Conservation (phyloP, 2,888 invertebrate species). For the Drosophila villosipedis region DNA sequence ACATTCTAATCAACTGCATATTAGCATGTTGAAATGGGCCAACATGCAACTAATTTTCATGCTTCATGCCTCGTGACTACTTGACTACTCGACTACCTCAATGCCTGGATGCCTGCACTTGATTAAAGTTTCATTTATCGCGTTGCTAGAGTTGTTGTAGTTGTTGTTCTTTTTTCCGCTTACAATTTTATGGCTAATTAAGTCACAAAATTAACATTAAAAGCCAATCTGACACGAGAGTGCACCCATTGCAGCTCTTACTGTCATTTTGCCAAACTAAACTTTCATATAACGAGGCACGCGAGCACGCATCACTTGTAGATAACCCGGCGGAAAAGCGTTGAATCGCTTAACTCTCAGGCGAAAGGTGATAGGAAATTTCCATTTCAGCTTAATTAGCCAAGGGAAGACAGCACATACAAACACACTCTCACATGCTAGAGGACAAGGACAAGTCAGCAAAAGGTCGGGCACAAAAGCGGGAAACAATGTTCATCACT, state of each 20-base stretch:
- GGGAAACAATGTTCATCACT: slow-evolving; percentile 39
- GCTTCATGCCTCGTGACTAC: slow-evolving; percentile 28
- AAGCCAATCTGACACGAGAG: slow-evolving; percentile 62
- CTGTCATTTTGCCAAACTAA: slow-evolving; percentile 34
- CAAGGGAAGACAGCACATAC: slow-evolving; percentile 17
- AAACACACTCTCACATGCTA: slow-evolving; percentile 6
- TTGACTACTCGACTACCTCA: slow-evolving; percentile 11
- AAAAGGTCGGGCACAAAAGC: slow-evolving; percentile 17
- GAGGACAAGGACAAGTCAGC: background rate
- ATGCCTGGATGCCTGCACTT: slow-evolving; percentile 52
- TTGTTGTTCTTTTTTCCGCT: slow-evolving; percentile 11
- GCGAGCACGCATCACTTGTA: slow-evolving; percentile 15
- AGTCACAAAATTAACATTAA: slow-evolving; percentile 77
- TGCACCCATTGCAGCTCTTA: slow-evolving; percentile 15
- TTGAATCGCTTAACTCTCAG: slow-evolving; percentile 28
- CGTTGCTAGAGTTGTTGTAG: slow-evolving; percentile 14
- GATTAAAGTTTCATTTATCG: slow-evolving; percentile 67
- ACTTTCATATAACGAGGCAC: slow-evolving; percentile 8
- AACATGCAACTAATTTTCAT: slow-evolving; percentile 57
- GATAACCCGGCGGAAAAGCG: slow-evolving; percentile 35
- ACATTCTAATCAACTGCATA: slow-evolving; percentile 79
- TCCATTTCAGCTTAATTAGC: slow-evolving; percentile 71
- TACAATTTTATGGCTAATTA: slow-evolving; percentile 76
- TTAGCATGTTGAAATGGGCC: slow-evolving; percentile 69
- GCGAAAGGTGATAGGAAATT: slow-evolving; percentile 43